Evolutionary conservation across 2,888 invertebrate genomes (phyloP).

Genomic region (Monochamus alternatus): DNA sequence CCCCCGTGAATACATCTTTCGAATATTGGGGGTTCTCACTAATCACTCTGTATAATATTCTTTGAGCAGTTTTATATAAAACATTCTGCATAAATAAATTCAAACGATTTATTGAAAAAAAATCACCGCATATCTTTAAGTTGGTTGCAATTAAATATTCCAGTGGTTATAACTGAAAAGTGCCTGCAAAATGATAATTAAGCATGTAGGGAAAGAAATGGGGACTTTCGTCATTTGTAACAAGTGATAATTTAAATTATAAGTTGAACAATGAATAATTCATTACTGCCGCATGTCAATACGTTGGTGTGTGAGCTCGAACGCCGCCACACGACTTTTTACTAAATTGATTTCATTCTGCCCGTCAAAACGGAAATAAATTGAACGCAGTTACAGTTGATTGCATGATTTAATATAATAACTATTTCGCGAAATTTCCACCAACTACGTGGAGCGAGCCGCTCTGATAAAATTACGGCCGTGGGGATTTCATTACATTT

Average conservation of each 20-base stretch:
- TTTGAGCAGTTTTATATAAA: too few species aligned
- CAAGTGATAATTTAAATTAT: not conserved
- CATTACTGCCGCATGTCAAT: not conserved
- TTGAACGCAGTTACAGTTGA: constrained; percentile 41
- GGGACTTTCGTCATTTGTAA: too few species aligned
- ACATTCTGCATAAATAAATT: too few species aligned
- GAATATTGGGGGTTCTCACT: too few species aligned
- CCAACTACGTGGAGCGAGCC: constrained; percentile 35
- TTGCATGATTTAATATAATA: constrained; percentile 50
- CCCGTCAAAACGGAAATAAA: constrained; percentile 18
- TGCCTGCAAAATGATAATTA: too few species aligned
- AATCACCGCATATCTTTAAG: too few species aligned
- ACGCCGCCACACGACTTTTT: constrained; percentile 12
- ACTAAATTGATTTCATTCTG: constrained; percentile 11
- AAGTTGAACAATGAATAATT: not conserved
- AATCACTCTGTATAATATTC: too few species aligned
- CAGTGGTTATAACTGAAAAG: too few species aligned
- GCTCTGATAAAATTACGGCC: constrained; percentile 54
- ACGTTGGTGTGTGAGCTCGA: not conserved
- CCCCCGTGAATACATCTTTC: too few species aligned
- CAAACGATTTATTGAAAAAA: too few species aligned
- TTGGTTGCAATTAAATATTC: too few species aligned
- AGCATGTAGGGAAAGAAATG: too few species aligned
- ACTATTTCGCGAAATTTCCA: constrained; percentile 45
- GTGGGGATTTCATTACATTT: constrained; percentile 63